Evolutionary conservation across 2,888 invertebrate genomes (phyloP).

Genomic region (Heteropelma amictum): DNA sequence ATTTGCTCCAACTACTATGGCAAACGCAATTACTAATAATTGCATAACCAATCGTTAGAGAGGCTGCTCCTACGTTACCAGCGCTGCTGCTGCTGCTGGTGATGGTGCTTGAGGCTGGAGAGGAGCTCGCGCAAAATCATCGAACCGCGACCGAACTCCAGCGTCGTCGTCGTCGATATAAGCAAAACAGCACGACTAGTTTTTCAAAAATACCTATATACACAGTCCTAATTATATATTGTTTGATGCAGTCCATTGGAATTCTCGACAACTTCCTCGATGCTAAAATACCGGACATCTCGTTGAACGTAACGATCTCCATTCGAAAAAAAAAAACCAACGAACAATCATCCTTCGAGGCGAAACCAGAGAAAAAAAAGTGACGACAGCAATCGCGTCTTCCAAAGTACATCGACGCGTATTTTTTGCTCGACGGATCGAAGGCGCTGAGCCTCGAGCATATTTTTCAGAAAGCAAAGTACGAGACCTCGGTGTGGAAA

Average conservation of each 20-base stretch:
- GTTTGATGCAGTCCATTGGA: constrained; percentile 29
- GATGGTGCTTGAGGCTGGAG: constrained; percentile 17
- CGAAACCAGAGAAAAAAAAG: background rate
- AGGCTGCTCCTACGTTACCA: constrained; percentile 12
- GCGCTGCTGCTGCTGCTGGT: background rate
- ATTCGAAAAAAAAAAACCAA: background rate
- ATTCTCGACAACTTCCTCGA: constrained; percentile 41
- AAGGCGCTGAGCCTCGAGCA: background rate
- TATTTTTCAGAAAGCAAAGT: background rate
- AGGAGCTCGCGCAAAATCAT: constrained; percentile 39
- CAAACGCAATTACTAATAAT: constrained; percentile 53
- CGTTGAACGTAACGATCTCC: constrained; percentile 7
- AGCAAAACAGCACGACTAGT: constrained; percentile 41
- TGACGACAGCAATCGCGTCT: background rate
- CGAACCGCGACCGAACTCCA: constrained; percentile 43
- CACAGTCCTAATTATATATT: constrained; percentile 33
- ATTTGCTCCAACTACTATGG: constrained; percentile 13
- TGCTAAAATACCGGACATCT: constrained; percentile 28
- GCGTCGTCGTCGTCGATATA: constrained; percentile 20
- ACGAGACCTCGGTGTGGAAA: no score
- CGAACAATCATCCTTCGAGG: background rate
- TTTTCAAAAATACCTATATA: constrained; percentile 26
- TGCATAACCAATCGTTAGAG: constrained; percentile 58
- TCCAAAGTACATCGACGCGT: background rate
- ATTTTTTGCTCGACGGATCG: background rate